Conservation (phyloP, 1,140 invertebrate species). For the Macrobrachium rosenbergii region DNA sequence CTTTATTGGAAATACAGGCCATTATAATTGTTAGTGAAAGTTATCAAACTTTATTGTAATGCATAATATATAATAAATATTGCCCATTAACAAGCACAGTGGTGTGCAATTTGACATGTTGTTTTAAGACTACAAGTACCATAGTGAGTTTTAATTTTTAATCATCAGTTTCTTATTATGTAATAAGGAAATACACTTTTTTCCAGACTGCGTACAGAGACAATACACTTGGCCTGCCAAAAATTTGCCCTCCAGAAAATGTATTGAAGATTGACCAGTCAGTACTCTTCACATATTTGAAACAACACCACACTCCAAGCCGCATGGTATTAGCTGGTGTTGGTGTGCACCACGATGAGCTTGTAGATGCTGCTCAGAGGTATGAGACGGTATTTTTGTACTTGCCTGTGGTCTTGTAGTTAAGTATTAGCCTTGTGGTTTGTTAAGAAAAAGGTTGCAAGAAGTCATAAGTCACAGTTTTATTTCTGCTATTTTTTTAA, state of each 20-base stretch:
- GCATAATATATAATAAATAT: background rate
- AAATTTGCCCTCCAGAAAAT: conserved; percentile 89
- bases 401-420: background rate
- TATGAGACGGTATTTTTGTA: conserved; percentile 45
- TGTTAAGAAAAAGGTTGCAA: background rate
- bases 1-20: too few species aligned
- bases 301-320: conserved; percentile 88
- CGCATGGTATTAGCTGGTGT: conserved; percentile 96
- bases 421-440: background rate
- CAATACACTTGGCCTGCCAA: conserved; percentile 97
- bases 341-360: conserved; percentile 81
- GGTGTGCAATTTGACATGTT: background rate
- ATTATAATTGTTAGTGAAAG: too few species aligned
- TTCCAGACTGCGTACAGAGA: conserved; percentile 87
- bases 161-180: background rate
- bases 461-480: too few species aligned
- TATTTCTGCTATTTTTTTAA: too few species aligned
- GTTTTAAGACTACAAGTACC: too few species aligned
- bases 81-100: conserved; percentile 37
- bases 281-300: conserved; percentile 88
- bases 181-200: background rate
- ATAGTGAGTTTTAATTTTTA: too few species aligned
- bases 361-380: conserved; percentile 73
- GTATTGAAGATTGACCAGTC: conserved; percentile 83
- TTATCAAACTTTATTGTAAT: too few species aligned